Percentiles rank a stretch among this genome's conserved stretches.
These are phyloP conservation scores for Exephanes ischioxanthus DNA, from an alignment of 2,888 invertebrate genomes.

Conservation along the genomic window DNA sequence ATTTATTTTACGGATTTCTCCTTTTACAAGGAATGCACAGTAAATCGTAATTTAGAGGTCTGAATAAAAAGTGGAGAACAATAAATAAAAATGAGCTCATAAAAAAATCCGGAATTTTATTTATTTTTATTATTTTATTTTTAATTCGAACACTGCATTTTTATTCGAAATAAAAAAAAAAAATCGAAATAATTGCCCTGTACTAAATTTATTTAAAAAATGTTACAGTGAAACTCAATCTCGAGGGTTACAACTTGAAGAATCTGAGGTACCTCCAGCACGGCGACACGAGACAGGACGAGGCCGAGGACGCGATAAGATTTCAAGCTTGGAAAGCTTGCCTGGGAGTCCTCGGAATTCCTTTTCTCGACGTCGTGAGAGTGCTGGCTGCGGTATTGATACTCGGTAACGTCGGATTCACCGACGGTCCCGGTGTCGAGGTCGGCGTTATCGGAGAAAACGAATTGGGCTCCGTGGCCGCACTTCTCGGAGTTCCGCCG, in stretches of 20 bases:
- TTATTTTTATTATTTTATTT: conserved; percentile 5
- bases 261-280: conserved; percentile 93
- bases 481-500: conserved; percentile 92
- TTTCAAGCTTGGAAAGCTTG: conserved; percentile 98
- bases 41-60: no score
- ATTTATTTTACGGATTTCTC: no score
- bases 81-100: not conserved
- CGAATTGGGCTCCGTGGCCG: conserved; percentile 94
- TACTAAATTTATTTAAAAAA: not conserved
- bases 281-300: conserved; percentile 91
- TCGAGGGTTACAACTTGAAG: conserved; percentile 93
- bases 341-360: conserved; percentile 95
- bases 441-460: conserved; percentile 93
- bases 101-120: not conserved
- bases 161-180: no score
- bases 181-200: not conserved
- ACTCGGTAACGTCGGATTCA: conserved; percentile 96
- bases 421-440: conserved; percentile 91
- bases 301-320: conserved; percentile 90
- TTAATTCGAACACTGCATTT: no score
- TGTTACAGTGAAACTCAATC: conserved; percentile 90
- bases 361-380: conserved; percentile 96
- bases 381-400: conserved; percentile 96
- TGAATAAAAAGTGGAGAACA: no score
- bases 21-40: no score